These are phyloP conservation scores for Chloroclystis v-ata DNA, from an alignment of 2,888 invertebrate species.

Conservation along the genomic window DNA sequence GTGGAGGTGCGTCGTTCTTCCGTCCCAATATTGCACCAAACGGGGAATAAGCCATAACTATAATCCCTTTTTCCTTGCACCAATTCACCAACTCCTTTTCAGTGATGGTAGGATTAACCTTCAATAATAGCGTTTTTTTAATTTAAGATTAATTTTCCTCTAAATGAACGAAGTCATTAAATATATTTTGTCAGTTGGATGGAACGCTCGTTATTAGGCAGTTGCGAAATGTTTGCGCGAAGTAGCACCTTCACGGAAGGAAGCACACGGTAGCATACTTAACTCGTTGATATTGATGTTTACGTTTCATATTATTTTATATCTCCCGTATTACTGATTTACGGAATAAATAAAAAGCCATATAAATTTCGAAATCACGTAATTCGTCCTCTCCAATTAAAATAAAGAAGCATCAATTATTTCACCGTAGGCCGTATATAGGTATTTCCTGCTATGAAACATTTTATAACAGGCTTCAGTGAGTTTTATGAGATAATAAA, in stretches of 20 bases:
- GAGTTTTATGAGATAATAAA: slow-evolving; percentile 20
- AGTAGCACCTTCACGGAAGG: slow-evolving; percentile 1
- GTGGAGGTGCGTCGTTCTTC: slow-evolving; percentile 56
- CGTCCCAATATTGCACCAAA: slow-evolving; percentile 77
- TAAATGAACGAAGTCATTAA: no score
- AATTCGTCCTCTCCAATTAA: slow-evolving; percentile 18
- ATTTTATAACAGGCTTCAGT: slow-evolving; percentile 16
- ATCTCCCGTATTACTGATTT: not conserved
- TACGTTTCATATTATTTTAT: slow-evolving; percentile 3
- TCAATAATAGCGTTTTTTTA: slow-evolving; percentile 27
- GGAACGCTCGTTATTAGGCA: no score
- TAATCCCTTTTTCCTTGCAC: slow-evolving; percentile 81
- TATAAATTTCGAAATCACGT: slow-evolving; percentile 4
- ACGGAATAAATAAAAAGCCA: not conserved
- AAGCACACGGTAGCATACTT: slow-evolving; percentile 4
- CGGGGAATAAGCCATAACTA: slow-evolving; percentile 85
- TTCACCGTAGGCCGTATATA: slow-evolving; percentile 10
- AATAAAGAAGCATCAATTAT: slow-evolving; percentile 19
- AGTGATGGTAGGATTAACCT: slow-evolving; percentile 85
- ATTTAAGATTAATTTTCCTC: not conserved
- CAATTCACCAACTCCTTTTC: slow-evolving; percentile 84
- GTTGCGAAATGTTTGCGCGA: not conserved
- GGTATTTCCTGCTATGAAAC: slow-evolving; percentile 6
- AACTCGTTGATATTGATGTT: slow-evolving; percentile 5
- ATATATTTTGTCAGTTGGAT: no score